Percentiles rank a stretch among this genome's conserved stretches.
These are phyloP conservation scores for Hirtodrosophila cameraria DNA, from an alignment of 2,888 invertebrate species.

Conservation along the genomic window DNA sequence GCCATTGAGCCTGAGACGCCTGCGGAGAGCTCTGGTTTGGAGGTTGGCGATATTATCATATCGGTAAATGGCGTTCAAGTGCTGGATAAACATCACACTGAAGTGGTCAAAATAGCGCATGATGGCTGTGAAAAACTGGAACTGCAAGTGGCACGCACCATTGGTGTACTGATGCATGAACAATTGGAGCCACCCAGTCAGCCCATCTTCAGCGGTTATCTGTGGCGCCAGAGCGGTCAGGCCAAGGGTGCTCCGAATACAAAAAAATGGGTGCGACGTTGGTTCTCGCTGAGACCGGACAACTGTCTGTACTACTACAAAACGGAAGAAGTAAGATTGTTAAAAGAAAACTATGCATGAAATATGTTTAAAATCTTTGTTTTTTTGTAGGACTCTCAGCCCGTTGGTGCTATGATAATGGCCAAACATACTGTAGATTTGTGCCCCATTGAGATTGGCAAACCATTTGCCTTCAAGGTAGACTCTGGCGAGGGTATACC, in stretches of 20 bases:
- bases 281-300: conserved; percentile 95
- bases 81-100: conserved; percentile 95
- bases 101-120: conserved; percentile 96
- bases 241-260: conserved; percentile 85
- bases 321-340: conserved; percentile 93
- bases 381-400: conserved; percentile 91
- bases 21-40: conserved; percentile 95
- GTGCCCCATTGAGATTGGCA: conserved; percentile 84
- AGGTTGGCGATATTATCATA: conserved; percentile 97
- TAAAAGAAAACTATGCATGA: too few species aligned
- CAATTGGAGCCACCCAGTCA: conserved; percentile 87
- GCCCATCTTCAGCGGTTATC: conserved; percentile 89
- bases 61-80: conserved; percentile 96
- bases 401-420: conserved; percentile 94
- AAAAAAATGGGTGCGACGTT: conserved; percentile 92
- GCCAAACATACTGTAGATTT: conserved; percentile 91
- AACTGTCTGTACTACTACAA: conserved; percentile 98
- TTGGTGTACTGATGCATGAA: conserved; percentile 90
- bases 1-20: conserved; percentile 97
- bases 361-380: neutral
- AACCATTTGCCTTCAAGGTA: conserved; percentile 89
- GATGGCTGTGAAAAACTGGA: conserved; percentile 93
- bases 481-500: conserved; percentile 89
- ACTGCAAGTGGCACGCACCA: conserved; percentile 94
- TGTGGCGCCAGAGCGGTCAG: conserved; percentile 89